phyloP scores from a whole-genome alignment of 2,888 invertebrate genomes.

The Phytoseiulus persimilis region DNA sequence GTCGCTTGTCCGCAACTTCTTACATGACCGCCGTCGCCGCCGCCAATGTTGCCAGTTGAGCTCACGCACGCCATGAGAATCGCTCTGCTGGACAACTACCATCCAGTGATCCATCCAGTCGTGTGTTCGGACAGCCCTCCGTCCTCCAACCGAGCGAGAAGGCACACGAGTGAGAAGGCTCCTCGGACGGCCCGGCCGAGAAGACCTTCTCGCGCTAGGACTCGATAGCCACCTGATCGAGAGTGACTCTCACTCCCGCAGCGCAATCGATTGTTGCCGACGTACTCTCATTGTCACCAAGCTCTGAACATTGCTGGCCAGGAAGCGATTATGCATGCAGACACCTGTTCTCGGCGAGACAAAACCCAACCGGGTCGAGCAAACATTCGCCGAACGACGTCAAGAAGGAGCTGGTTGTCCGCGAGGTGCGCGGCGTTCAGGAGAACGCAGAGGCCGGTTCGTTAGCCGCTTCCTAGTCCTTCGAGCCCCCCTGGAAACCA shows the following conservation, averaged over 20 bases:
- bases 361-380: too few species aligned
- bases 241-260: too few species aligned
- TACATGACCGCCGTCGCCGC: neutral
- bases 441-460: neutral
- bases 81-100: neutral
- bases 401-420: neutral
- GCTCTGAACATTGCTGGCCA: too few species aligned
- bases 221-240: too few species aligned
- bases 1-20: neutral
- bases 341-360: too few species aligned
- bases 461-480: neutral
- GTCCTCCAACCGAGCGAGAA: neutral
- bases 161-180: neutral
- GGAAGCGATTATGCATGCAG: too few species aligned
- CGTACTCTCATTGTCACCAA: too few species aligned
- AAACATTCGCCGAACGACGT: too few species aligned
- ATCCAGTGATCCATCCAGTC: neutral
- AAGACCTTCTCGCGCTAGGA: too few species aligned
- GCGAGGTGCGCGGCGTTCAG: neutral
- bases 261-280: too few species aligned
- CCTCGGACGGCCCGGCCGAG: too few species aligned
- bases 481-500: neutral
- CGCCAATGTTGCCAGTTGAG: neutral
- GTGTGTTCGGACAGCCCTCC: neutral
- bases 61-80: neutral